Evolutionary conservation across 1,140 invertebrate genomes (phyloP).

Genomic region (Hormaphis cornu): DNA sequence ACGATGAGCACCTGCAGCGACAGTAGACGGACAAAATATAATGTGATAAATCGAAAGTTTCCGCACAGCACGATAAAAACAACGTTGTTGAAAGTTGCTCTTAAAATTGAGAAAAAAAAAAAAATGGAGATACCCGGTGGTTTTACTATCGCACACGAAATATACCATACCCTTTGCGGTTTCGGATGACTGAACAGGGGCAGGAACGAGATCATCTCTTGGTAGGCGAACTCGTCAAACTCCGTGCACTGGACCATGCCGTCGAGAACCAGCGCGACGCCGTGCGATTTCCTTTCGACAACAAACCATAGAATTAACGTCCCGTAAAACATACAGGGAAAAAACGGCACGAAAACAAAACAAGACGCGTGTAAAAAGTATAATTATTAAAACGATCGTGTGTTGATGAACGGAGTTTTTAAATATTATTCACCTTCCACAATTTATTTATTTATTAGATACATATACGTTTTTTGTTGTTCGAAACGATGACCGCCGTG

Average conservation of each 20-base stretch:
- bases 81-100: neutral
- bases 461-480: no score
- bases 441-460: no score
- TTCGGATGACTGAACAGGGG: conserved; percentile 84
- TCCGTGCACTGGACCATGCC: conserved; percentile 96
- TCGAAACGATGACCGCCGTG: no score
- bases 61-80: no score
- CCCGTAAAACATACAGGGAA: conserved; percentile 12
- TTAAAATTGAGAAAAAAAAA: no score
- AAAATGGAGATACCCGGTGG: no score
- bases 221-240: conserved; percentile 93
- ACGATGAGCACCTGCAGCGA: conserved; percentile 77
- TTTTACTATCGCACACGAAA: no score
- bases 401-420: no score
- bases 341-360: neutral
- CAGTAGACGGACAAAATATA: no score
- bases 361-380: neutral
- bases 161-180: conserved; percentile 87
- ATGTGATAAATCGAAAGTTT: no score
- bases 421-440: no score
- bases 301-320: neutral
- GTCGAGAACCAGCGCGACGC: conserved; percentile 82
- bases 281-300: conserved; percentile 66
- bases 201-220: conserved; percentile 96
- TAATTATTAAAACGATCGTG: no score